A percentile compares a stretch with the other conserved stretches of the same genome.
Evolutionary conservation across 2,888 invertebrate species (phyloP).

Genomic region (Amiota mariae): DNA sequence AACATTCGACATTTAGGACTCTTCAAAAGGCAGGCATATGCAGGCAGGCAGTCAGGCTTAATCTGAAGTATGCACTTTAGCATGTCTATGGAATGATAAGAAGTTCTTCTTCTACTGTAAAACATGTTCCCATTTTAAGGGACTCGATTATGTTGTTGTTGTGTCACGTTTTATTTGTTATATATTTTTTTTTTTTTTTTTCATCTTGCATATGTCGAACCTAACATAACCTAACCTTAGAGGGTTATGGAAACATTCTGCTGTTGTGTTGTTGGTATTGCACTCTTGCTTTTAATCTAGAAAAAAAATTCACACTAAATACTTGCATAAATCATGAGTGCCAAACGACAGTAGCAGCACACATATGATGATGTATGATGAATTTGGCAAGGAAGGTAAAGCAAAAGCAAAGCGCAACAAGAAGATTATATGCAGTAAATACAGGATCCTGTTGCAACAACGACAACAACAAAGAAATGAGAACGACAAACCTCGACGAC

Average conservation of each 20-base stretch:
- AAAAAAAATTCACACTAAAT: slow-evolving; percentile 59
- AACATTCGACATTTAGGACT: slow-evolving; percentile 7
- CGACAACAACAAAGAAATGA: slow-evolving; percentile 1
- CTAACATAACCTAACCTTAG: no score
- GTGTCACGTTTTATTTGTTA: slow-evolving; percentile 2
- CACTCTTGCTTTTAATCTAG: slow-evolving; percentile 56
- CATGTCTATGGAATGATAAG: not conserved
- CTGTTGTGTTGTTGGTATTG: no score
- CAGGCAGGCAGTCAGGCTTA: not conserved
- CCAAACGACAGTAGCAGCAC: no score
- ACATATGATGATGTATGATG: no score
- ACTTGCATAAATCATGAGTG: slow-evolving; percentile 64
- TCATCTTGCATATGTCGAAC: not conserved
- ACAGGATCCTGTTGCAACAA: not conserved
- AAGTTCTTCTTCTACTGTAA: not conserved
- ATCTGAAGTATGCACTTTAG: slow-evolving; percentile 16
- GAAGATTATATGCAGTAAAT: slow-evolving; percentile 26
- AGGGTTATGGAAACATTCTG: no score
- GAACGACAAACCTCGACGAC: slow-evolving; percentile 38
- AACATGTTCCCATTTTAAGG: slow-evolving; percentile 1
- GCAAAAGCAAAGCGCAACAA: slow-evolving; percentile 4
- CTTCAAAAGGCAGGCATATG: not conserved
- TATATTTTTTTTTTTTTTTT: not conserved
- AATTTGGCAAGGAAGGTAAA: no score
- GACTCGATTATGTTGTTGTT: not conserved